A percentile compares a stretch with the other conserved stretches of the same genome.
Evolutionary conservation across 2,888 invertebrate genomes (phyloP).

Genomic region (Drosophila subquinaria): DNA sequence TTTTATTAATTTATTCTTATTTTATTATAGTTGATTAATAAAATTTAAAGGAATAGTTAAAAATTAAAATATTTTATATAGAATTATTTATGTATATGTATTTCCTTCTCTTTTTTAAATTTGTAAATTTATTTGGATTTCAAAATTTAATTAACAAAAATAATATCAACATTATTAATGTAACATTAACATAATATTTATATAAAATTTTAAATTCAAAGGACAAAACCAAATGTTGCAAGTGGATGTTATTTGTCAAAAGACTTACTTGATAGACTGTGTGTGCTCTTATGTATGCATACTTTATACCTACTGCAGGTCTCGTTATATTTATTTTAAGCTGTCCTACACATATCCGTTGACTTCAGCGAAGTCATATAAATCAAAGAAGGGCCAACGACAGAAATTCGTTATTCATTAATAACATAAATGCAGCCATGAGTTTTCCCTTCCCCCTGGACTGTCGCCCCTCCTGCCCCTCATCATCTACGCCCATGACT

Average conservation of each 20-base stretch:
- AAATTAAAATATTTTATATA: no score
- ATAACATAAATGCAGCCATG: constrained; percentile 58
- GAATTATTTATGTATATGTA: no score
- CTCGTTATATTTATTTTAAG: constrained; percentile 38
- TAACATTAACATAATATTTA: no score
- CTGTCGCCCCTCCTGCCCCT: constrained; percentile 2
- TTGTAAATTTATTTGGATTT: no score
- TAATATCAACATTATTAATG: no score
- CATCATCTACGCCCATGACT: neutral
- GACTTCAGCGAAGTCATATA: constrained; percentile 33
- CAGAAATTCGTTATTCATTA: constrained; percentile 66
- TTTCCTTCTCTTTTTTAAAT: no score
- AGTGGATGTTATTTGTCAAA: neutral
- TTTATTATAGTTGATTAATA: no score
- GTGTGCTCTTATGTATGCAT: neutral
- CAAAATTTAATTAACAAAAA: neutral
- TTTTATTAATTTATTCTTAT: neutral
- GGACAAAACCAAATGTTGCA: no score
- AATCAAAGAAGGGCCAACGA: constrained; percentile 54
- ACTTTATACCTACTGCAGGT: neutral
- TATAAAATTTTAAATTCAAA: neutral
- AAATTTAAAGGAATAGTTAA: no score
- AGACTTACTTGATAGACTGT: neutral
- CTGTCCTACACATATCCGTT: constrained; percentile 12
- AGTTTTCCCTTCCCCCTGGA: constrained; percentile 22